Conservation (phyloP, 2,888 invertebrate species). For the Cephus sareptanus region DNA sequence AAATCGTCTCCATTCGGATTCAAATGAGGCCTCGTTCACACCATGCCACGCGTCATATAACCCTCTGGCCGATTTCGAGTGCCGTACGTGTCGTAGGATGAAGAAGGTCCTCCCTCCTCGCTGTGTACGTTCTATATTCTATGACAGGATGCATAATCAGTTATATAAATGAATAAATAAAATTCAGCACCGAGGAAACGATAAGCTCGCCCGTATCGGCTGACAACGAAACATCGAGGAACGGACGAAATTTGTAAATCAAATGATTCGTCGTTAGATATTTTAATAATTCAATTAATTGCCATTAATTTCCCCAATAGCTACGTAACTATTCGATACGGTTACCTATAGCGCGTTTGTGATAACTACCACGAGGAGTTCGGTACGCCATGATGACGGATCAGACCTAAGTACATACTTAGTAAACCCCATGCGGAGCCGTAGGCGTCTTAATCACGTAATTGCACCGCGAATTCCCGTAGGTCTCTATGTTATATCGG, state of each 20-base stretch:
- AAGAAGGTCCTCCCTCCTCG: neutral
- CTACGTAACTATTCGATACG: no score
- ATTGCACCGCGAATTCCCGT: constrained; percentile 62
- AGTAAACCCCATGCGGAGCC: constrained; percentile 55
- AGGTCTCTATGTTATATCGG: constrained; percentile 11
- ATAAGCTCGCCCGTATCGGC: no score
- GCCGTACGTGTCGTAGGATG: neutral
- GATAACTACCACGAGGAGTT: no score
- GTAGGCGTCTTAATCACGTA: constrained; percentile 63
- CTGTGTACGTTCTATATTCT: neutral
- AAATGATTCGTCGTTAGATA: no score
- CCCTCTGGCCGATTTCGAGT: constrained; percentile 23
- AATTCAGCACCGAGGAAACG: no score
- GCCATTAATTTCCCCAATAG: constrained; percentile 43
- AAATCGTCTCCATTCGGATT: constrained; percentile 64
- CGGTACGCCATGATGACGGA: constrained; percentile 27
- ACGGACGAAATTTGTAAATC: no score
- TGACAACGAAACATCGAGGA: no score
- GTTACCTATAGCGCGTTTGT: no score
- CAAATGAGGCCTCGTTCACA: constrained; percentile 63
- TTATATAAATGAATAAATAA: no score
- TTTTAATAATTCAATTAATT: constrained; percentile 53
- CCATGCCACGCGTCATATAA: constrained; percentile 57
- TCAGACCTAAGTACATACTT: constrained; percentile 64
- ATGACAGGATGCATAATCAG: no score